These are phyloP conservation scores for Protaetia brevitarsis DNA, from an alignment of 1,140 invertebrate species.

Conservation along the genomic window DNA sequence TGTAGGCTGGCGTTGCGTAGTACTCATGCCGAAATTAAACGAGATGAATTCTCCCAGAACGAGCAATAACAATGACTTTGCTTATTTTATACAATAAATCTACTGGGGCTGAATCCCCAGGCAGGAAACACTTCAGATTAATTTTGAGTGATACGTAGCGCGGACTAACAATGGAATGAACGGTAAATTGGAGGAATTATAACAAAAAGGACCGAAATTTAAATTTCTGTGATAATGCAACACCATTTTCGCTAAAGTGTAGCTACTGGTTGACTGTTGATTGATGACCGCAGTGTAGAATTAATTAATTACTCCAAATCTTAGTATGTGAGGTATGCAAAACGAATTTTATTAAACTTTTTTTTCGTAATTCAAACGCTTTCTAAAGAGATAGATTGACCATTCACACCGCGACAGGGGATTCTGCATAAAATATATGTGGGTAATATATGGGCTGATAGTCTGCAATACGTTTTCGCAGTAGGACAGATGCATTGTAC, in stretches of 20 bases:
- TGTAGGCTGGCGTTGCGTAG: neutral
- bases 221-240: no score
- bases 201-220: no score
- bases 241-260: no score
- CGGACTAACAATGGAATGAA: neutral
- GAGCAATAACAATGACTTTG: conserved; percentile 1
- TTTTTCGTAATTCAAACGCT: neutral
- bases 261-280: no score
- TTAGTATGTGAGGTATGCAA: no score
- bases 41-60: neutral
- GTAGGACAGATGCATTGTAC: neutral
- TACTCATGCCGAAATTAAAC: neutral
- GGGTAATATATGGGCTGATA: no score
- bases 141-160: neutral
- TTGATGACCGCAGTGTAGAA: no score
- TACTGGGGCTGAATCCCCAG: neutral
- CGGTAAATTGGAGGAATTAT: neutral
- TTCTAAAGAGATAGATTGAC: neutral
- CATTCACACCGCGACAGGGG: neutral
- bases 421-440: neutral
- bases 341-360: no score
- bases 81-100: conserved; percentile 4
- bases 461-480: no score
- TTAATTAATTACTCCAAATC: no score
- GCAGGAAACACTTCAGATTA: neutral